Evolutionary conservation across 2,888 invertebrate genomes (phyloP).

Genomic region (Liposcelis brunnea): DNA sequence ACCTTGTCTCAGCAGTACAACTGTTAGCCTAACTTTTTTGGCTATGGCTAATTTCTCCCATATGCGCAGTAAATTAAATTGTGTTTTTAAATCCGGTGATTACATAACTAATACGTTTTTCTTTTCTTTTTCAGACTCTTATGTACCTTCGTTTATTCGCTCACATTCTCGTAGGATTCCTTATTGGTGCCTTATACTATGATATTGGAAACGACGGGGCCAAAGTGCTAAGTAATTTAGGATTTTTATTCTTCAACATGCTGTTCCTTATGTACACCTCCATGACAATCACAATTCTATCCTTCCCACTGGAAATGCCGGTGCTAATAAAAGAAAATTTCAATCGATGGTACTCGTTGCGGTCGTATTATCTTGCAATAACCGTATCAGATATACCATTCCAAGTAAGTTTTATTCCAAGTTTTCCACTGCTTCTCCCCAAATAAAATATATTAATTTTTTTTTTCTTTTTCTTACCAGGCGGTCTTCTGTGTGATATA

Average conservation of each 20-base stretch:
- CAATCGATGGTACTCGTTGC: conserved; percentile 91
- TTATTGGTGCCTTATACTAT: conserved; percentile 90
- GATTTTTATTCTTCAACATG: conserved; percentile 96
- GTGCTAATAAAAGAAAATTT: conserved; percentile 88
- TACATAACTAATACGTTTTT: no score
- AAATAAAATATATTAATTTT: conserved; percentile 5
- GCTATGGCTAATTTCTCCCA: no score
- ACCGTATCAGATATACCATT: conserved; percentile 96
- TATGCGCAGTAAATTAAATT: no score
- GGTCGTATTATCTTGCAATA: conserved; percentile 88
- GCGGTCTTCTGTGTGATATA: conserved; percentile 85
- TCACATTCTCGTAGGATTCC: conserved; percentile 78
- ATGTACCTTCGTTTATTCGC: conserved; percentile 90
- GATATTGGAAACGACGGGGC: conserved; percentile 92
- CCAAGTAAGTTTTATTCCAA: conserved; percentile 47
- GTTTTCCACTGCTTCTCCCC: conserved; percentile 7
- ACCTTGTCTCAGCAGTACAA: no score
- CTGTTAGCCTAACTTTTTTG: no score
- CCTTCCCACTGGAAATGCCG: conserved; percentile 92
- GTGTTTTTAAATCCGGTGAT: no score
- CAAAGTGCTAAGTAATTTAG: conserved; percentile 89
- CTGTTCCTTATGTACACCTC: conserved; percentile 97
- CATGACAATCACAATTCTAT: conserved; percentile 97
- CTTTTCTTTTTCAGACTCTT: conserved; percentile 51
- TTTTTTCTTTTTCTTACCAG: conserved; percentile 34